Conservation (phyloP, 92 coral and sea anemone genomes). For the Porites rus region DNA sequence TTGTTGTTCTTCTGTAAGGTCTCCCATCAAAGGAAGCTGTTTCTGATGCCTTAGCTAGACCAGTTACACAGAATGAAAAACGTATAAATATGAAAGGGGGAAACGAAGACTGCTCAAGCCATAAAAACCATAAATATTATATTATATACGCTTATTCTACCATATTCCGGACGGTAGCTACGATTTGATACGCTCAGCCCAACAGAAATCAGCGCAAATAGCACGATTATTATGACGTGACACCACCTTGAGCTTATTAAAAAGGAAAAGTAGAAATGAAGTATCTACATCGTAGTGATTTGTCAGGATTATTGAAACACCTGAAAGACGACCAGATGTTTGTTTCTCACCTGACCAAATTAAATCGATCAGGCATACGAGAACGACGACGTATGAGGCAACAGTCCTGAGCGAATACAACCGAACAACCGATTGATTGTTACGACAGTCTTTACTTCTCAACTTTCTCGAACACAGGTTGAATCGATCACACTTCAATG, state of each 20-base stretch:
- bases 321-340: no score
- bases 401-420: neutral
- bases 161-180: no score
- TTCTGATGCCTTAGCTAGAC: neutral
- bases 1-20: slow-evolving; percentile 16
- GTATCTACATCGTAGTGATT: no score
- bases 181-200: no score
- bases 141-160: no score
- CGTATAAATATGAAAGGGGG: neutral
- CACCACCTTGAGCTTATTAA: no score
- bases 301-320: no score
- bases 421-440: neutral
- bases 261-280: no score
- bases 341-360: neutral
- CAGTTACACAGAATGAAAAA: neutral
- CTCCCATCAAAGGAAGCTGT: slow-evolving; percentile 6
- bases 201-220: no score
- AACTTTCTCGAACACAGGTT: neutral
- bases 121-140: no score
- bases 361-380: neutral
- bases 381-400: neutral
- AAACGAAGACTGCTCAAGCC: neutral
- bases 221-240: no score
- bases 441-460: neutral
- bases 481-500: neutral